A percentile compares a stretch with the other conserved stretches of the same genome.
Conservation (phyloP, 2,888 invertebrate genomes). For the Noctua fimbriata region DNA sequence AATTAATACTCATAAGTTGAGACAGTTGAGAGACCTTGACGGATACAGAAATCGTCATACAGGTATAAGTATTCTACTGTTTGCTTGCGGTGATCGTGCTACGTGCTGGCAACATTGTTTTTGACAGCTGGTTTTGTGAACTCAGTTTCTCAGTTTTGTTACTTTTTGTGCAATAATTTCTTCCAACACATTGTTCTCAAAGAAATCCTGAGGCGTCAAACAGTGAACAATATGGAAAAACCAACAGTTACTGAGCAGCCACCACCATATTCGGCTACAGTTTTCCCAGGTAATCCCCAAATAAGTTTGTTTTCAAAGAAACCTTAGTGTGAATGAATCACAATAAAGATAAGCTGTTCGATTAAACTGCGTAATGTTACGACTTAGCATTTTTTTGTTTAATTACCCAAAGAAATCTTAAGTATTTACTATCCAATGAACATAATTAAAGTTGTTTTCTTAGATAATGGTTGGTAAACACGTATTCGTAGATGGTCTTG, state of each 20-base stretch:
- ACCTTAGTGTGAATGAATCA: conserved; percentile 77
- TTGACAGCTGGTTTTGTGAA: conserved; percentile 53
- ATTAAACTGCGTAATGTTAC: conserved; percentile 69
- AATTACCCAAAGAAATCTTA: conserved; percentile 11
- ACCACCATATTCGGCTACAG: conserved; percentile 88
- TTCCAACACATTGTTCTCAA: conserved; percentile 36
- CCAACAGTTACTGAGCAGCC: conserved; percentile 85
- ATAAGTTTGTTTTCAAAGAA: conserved; percentile 67
- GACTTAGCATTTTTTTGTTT: conserved; percentile 18
- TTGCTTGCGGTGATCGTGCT: background rate
- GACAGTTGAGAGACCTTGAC: too few relatives aligned
- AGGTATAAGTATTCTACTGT: too few relatives aligned
- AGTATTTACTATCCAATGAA: background rate
- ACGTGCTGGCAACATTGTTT: conserved; percentile 49
- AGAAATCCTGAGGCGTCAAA: conserved; percentile 51
- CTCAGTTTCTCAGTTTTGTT: conserved; percentile 54
- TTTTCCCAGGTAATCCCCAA: conserved; percentile 78
- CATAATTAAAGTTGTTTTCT: background rate
- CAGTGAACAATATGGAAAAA: conserved; percentile 80
- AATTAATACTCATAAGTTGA: background rate
- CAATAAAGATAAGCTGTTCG: conserved; percentile 75
- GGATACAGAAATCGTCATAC: background rate
- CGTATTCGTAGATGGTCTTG: background rate
- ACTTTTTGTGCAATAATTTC: conserved; percentile 58
- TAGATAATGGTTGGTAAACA: conserved; percentile 26